Evolutionary conservation across 64 coral and sea anemone genomes (phyloP).

Genomic region (Acropora tenuis): DNA sequence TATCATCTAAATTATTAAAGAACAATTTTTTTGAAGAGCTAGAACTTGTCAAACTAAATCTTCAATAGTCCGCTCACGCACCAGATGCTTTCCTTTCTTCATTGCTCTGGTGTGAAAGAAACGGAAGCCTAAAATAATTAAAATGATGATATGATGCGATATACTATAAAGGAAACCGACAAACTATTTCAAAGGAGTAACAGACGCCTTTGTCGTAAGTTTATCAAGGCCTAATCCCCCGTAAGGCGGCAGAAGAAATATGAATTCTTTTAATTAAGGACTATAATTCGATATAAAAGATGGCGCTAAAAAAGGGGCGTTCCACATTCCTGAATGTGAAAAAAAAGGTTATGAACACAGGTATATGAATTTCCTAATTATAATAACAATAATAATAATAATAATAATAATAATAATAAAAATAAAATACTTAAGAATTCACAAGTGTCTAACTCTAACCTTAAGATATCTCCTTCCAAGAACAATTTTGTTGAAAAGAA

Average conservation of each 20-base stretch:
- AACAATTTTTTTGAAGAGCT: not conserved
- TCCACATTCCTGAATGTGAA: not conserved
- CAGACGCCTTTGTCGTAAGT: not conserved
- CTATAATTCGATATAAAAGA: not conserved
- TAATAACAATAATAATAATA: too few relatives aligned
- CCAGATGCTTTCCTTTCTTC: too few relatives aligned
- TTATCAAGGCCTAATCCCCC: not conserved
- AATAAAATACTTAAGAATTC: too few relatives aligned
- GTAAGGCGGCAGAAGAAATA: not conserved
- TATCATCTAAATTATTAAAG: not conserved
- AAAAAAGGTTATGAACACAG: not conserved
- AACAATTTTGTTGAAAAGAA: too few relatives aligned
- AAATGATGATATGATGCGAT: not conserved
- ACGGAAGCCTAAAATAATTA: not conserved
- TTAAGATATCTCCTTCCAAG: too few relatives aligned
- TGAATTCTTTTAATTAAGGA: not conserved
- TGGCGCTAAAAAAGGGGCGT: not conserved
- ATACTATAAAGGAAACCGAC: not conserved
- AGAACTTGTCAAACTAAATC: constrained; percentile 16
- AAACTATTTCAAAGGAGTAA: not conserved
- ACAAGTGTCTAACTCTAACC: too few relatives aligned
- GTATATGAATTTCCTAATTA: too few relatives aligned
- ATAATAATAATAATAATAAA: too few relatives aligned
- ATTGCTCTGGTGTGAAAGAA: not conserved
- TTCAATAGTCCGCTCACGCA: not conserved